Evolutionary conservation across 2,113 vertebrate species (phyloP).

Genomic region (Melanocharis versteri): DNA sequence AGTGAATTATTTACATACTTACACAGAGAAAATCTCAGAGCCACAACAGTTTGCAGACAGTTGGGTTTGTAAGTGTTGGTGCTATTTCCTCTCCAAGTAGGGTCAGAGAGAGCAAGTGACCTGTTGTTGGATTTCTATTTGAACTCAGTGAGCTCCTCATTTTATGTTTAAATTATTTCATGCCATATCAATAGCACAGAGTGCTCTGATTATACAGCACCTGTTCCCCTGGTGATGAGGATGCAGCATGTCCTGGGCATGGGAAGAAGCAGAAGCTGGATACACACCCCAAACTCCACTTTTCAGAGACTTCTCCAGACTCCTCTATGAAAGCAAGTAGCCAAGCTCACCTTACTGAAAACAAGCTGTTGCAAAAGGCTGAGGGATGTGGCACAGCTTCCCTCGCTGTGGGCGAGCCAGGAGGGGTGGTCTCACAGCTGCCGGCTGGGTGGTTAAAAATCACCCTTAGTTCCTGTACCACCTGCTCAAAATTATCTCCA

Average conservation of each 20-base stretch:
- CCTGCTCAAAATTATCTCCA: background rate
- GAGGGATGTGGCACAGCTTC: too few species aligned
- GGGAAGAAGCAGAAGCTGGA: background rate
- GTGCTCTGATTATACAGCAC: background rate
- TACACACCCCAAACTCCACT: background rate
- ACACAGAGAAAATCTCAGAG: background rate
- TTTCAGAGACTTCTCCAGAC: background rate
- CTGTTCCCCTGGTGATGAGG: background rate
- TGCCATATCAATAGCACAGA: background rate
- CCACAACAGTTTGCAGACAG: background rate
- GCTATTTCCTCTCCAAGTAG: background rate
- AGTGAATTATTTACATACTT: background rate
- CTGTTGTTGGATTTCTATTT: background rate
- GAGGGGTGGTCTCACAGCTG: background rate
- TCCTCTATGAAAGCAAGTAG: background rate
- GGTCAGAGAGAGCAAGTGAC: background rate
- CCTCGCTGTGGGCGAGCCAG: fast-evolving
- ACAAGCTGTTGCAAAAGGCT: background rate
- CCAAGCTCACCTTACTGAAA: background rate
- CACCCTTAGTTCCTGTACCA: background rate
- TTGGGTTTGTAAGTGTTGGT: background rate
- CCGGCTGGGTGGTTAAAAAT: background rate
- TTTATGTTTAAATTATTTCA: background rate
- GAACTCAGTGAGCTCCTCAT: background rate
- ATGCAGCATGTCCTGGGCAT: background rate